Conservation (phyloP, 2,113 vertebrate species). For the Smithornis capensis region DNA sequence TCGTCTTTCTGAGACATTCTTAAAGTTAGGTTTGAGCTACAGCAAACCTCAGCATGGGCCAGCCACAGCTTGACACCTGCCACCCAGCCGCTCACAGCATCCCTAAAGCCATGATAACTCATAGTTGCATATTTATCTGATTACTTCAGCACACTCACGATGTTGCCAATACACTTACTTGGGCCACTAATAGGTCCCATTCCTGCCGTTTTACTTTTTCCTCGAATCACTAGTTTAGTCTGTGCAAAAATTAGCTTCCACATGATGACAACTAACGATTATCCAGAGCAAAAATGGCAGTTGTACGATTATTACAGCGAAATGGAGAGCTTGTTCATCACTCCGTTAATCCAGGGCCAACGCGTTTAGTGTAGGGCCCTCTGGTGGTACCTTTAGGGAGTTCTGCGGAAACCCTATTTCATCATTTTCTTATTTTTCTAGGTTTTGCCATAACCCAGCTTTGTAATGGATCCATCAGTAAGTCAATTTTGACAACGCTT, state of each 20-base stretch:
- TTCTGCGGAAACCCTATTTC: neutral
- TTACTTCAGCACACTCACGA: neutral
- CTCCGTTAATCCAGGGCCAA: neutral
- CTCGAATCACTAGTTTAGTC: neutral
- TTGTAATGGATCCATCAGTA: neutral
- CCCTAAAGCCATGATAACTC: neutral
- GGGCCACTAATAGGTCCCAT: neutral
- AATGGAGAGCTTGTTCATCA: neutral
- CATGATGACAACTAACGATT: neutral
- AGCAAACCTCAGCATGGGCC: neutral
- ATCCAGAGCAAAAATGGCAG: conserved; percentile 24
- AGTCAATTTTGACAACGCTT: neutral
- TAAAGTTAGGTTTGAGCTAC: neutral
- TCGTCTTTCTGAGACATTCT: neutral
- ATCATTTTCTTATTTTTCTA: fast-evolving
- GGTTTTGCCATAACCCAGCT: neutral
- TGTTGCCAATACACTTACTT: neutral
- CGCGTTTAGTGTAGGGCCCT: neutral
- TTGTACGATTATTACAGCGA: neutral
- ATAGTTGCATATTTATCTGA: neutral
- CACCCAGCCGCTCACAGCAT: neutral
- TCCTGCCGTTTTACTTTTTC: neutral
- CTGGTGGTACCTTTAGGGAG: conserved; percentile 4
- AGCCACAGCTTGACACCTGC: neutral
- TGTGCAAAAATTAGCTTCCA: neutral